Evolutionary conservation across 2,113 vertebrate species (phyloP).

Genomic region (Ivindomyrus marchei): DNA sequence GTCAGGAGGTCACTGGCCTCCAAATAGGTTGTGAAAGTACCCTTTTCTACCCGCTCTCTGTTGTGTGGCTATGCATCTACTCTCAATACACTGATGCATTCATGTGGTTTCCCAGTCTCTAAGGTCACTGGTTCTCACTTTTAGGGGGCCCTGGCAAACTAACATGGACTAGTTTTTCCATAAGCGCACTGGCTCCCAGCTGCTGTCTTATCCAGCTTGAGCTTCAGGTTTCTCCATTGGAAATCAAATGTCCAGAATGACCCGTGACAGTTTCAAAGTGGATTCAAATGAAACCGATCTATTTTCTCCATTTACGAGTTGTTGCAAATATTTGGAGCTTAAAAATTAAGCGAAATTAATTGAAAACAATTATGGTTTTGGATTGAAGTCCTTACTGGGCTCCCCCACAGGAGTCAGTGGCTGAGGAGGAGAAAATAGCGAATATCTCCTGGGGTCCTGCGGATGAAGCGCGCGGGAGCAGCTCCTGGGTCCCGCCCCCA

Average conservation of each 20-base stretch:
- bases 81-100: not conserved
- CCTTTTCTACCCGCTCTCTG: not conserved
- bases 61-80: not conserved
- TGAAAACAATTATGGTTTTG: not conserved
- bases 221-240: not conserved
- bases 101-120: not conserved
- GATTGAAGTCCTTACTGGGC: not conserved
- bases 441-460: not conserved
- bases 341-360: not conserved
- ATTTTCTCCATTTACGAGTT: not conserved
- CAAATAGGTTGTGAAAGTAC: not conserved
- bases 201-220: not conserved
- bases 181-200: not conserved
- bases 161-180: not conserved
- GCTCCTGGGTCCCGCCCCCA: not conserved
- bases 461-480: not conserved
- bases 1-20: slow-evolving; percentile 30
- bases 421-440: not conserved
- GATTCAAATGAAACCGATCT: not conserved
- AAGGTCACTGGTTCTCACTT: not conserved
- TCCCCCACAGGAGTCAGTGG: not conserved
- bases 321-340: not conserved
- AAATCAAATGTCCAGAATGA: not conserved
- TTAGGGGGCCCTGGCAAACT: not conserved
- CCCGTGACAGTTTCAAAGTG: not conserved